phyloP scores from a whole-genome alignment of 2,797 vertebrate species.

The Gallinago nigripennis region DNA sequence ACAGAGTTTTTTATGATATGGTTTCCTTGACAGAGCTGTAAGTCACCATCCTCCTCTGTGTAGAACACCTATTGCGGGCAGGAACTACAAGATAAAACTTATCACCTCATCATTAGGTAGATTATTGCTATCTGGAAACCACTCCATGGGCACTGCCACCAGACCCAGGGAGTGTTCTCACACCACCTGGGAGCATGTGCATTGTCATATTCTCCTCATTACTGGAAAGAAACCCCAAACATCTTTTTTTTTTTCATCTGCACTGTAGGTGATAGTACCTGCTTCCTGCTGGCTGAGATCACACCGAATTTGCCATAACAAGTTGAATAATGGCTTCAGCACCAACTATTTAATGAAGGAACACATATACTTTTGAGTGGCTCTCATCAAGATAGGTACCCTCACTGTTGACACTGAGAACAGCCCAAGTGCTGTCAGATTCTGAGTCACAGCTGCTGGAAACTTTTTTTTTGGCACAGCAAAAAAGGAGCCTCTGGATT shows the following conservation, averaged over 20 bases:
- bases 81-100: background rate
- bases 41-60: background rate
- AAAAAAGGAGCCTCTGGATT: background rate
- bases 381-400: background rate
- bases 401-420: background rate
- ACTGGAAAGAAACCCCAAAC: background rate
- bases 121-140: background rate
- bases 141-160: background rate
- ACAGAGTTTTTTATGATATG: rapidly evolving
- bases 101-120: background rate
- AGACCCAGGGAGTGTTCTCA: background rate
- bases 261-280: background rate
- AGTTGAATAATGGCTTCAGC: background rate
- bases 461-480: background rate
- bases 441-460: background rate
- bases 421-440: background rate
- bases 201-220: background rate
- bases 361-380: rapidly evolving
- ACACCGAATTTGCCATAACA: background rate
- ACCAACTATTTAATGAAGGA: background rate
- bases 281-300: background rate
- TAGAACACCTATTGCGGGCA: background rate
- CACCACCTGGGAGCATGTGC: background rate
- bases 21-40: background rate
- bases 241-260: background rate